Evolutionary conservation across 2,113 vertebrate genomes (phyloP).

Genomic region (Chauna torquata): DNA sequence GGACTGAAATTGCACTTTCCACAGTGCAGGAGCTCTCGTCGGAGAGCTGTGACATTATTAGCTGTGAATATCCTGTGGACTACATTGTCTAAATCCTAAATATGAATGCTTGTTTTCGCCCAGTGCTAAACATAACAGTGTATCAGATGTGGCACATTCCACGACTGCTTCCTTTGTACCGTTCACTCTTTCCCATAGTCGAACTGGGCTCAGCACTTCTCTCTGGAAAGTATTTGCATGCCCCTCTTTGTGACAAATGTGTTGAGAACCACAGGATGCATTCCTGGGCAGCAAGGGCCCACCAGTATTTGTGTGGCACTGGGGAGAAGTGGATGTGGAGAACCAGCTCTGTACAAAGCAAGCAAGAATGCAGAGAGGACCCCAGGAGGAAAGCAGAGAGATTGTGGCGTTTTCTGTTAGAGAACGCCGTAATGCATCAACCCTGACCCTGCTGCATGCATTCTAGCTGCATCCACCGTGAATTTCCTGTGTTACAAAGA

Average conservation of each 20-base stretch:
- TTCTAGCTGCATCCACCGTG: neutral
- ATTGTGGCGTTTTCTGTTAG: neutral
- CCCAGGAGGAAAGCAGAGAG: neutral
- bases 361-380: neutral
- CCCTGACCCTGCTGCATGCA: neutral
- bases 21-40: neutral
- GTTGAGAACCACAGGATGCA: neutral
- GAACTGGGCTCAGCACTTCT: neutral
- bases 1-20: neutral
- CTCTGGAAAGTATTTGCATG: neutral
- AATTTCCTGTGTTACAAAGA: neutral
- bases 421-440: neutral
- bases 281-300: neutral
- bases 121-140: neutral
- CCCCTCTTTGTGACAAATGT: neutral
- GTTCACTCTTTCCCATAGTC: neutral
- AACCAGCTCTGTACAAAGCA: neutral
- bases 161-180: neutral
- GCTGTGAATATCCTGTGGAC: neutral
- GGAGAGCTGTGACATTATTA: neutral
- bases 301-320: neutral
- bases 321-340: neutral
- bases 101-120: neutral
- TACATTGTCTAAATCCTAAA: neutral
- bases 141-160: neutral